Evolutionary conservation across 2,113 vertebrate species (phyloP).

Genomic region (Spheniscus mendiculus): DNA sequence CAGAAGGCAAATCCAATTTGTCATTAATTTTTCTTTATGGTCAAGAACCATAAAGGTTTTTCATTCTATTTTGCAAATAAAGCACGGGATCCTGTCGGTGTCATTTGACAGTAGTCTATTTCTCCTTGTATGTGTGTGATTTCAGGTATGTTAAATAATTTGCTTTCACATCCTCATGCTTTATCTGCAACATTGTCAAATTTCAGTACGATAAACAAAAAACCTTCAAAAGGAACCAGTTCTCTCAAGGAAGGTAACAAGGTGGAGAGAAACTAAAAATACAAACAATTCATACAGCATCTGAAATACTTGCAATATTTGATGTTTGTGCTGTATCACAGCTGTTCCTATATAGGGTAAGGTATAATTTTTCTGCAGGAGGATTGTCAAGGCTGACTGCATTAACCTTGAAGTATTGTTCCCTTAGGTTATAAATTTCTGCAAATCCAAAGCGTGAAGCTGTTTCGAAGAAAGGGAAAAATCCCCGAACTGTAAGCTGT

Average conservation of each 20-base stretch:
- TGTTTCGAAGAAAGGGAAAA: neutral
- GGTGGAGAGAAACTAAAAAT: slow-evolving; percentile 5
- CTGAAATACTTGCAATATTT: slow-evolving; percentile 8
- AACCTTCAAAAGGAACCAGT: neutral
- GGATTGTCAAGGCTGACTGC: slow-evolving; percentile 5
- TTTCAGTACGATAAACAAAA: neutral
- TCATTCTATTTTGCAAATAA: neutral
- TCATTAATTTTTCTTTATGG: neutral
- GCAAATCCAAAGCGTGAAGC: neutral
- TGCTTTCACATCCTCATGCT: neutral
- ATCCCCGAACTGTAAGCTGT: neutral
- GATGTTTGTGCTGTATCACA: slow-evolving; percentile 1
- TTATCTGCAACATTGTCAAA: neutral
- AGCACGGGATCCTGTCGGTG: neutral
- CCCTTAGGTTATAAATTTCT: slow-evolving; percentile 38
- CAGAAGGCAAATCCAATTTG: neutral
- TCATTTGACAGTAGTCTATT: neutral
- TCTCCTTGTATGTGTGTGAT: neutral
- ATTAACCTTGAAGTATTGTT: slow-evolving; percentile 51
- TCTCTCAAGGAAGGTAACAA: neutral
- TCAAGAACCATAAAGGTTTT: neutral
- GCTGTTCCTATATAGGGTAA: neutral
- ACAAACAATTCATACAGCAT: neutral
- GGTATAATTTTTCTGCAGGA: slow-evolving; percentile 40
- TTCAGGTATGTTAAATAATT: neutral